Percentiles rank a stretch among this genome's conserved stretches.
These are phyloP conservation scores for Lepetodrilus schrolli DNA, from an alignment of 2,888 invertebrate species.

Conservation along the genomic window DNA sequence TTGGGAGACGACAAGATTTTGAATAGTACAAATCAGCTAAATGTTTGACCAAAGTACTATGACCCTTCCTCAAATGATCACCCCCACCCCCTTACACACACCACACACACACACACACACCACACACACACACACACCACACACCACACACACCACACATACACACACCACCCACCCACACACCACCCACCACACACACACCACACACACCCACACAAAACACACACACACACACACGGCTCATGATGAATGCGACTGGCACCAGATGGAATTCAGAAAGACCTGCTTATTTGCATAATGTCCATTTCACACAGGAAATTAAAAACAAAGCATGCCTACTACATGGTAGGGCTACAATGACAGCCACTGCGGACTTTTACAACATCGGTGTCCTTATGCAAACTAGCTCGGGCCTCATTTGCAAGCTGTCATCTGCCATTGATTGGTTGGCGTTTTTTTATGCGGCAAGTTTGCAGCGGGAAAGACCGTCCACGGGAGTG, in stretches of 20 bases:
- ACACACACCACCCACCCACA: neutral
- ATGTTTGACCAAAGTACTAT: too few relatives aligned
- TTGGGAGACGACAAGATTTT: too few relatives aligned
- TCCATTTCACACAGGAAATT: neutral
- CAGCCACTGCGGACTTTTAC: too few relatives aligned
- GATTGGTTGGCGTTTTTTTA: constrained; percentile 27
- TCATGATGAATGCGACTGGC: neutral
- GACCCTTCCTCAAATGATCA: too few relatives aligned
- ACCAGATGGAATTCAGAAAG: neutral
- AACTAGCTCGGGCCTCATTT: constrained; percentile 25
- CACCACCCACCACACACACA: neutral
- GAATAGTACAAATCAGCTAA: too few relatives aligned
- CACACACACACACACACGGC: neutral
- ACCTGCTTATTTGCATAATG: constrained; percentile 7
- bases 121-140: neutral
- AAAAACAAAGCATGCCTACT: neutral
- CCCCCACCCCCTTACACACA: too few relatives aligned
- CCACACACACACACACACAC: constrained; percentile 6
- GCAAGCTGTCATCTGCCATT: constrained; percentile 34
- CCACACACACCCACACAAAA: neutral
- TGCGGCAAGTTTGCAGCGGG: constrained; percentile 21
- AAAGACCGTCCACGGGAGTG: neutral
- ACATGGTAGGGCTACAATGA: too few relatives aligned
- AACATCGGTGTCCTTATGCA: constrained; percentile 20
- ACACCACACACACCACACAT: too few relatives aligned